These are phyloP conservation scores for Bombus superbus DNA, from an alignment of 1,140 invertebrate species.

Conservation along the genomic window DNA sequence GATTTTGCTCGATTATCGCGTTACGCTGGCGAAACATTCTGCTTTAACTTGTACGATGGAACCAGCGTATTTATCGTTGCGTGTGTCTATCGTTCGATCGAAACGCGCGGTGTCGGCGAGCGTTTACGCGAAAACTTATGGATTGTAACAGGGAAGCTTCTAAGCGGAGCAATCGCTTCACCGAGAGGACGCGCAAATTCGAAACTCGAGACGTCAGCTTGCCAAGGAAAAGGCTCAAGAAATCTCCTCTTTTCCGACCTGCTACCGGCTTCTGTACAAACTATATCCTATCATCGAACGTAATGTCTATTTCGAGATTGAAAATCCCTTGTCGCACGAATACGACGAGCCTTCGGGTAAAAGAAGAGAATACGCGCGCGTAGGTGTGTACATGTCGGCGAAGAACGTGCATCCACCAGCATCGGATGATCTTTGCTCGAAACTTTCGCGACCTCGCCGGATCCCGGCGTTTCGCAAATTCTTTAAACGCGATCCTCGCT, in stretches of 20 bases:
- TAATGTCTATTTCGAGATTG: neutral
- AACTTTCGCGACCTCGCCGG: conserved; percentile 33
- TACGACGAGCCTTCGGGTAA: neutral
- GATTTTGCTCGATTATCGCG: neutral
- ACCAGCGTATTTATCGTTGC: neutral
- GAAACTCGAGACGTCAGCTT: neutral
- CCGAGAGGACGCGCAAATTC: neutral
- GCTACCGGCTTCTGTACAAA: neutral
- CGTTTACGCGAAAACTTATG: neutral
- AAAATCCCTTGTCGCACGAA: neutral
- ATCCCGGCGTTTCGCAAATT: conserved; percentile 17
- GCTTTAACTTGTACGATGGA: no score
- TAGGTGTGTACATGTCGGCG: neutral
- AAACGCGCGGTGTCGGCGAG: neutral
- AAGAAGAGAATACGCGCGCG: neutral
- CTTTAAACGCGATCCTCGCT: conserved; percentile 27
- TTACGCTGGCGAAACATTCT: neutral
- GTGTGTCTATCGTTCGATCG: neutral
- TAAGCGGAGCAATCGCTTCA: no score
- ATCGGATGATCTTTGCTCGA: conserved; percentile 22
- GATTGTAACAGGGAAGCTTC: neutral
- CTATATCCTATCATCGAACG: neutral
- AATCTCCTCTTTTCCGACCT: neutral
- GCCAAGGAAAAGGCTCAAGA: neutral
- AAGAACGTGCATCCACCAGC: neutral